A percentile compares a stretch with the other conserved stretches of the same genome.
Evolutionary conservation across 2,888 invertebrate genomes (phyloP).

Genomic region (Boloria selene): DNA sequence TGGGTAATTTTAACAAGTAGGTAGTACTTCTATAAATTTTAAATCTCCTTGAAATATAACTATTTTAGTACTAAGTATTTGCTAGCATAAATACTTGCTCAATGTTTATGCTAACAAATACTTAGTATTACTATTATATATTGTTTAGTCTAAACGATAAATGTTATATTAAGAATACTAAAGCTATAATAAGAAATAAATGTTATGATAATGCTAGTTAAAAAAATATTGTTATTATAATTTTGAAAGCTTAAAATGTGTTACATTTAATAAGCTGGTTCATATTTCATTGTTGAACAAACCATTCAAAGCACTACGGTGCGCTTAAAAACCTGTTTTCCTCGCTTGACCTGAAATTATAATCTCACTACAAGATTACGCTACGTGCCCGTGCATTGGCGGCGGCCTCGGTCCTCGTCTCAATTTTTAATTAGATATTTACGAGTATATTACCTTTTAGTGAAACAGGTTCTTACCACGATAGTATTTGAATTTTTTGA

Average conservation of each 20-base stretch:
- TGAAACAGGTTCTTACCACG: too few relatives aligned
- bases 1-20: conserved; percentile 2
- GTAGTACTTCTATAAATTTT: neutral
- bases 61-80: too few relatives aligned
- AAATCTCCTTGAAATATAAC: neutral
- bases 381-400: neutral
- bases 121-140: too few relatives aligned
- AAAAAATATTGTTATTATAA: neutral
- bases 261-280: conserved; percentile 1
- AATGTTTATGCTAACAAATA: too few relatives aligned
- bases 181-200: too few relatives aligned
- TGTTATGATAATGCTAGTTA: too few relatives aligned
- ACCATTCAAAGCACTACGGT: conserved; percentile 4
- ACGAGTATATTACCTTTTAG: neutral
- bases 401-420: neutral
- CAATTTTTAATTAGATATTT: neutral
- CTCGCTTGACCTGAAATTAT: conserved; percentile 21
- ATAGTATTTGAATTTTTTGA: too few relatives aligned
- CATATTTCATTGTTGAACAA: conserved; percentile 10
- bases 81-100: too few relatives aligned
- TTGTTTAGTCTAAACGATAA: too few relatives aligned
- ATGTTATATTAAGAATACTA: too few relatives aligned
- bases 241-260: neutral
- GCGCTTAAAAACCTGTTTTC: conserved; percentile 15
- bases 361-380: conserved; percentile 18